Base-by-base conservation (phyloP, 2,888 invertebrate genomes). In the Erannis defoliaria region DNA sequence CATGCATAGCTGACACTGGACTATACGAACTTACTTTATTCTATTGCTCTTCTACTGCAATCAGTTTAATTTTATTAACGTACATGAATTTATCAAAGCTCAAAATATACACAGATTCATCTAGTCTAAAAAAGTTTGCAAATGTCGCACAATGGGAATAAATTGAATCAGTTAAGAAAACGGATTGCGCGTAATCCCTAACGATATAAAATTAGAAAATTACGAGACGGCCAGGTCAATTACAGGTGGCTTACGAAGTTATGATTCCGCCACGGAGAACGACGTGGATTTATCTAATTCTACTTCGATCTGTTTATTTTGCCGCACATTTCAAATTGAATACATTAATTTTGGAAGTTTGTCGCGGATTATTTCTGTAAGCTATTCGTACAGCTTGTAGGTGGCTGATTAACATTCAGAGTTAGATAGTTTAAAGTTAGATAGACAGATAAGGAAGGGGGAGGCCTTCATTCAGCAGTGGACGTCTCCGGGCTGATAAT, bases 161-260 rank as follows among this genome's bases (percentile, higher is more conserved):
- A 81, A 81, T 74, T 68, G 61, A 70, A 66, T 69, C 67, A 72
- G 69, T 77, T 72, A 69, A 61, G 62, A 64, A 73, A 76, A 69
- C 54, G 29, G 58, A 63, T 68, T 35, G 64, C 56, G 50, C 58
- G 62, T 70, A 71, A 70, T 69, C 68, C 71, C 71, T 58, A 66
- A 59, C 59, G 62, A 71, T 63, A 65, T 72, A 72, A 77, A 82
- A 84, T 84, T 81, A 77, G 73, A 80, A 81, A 81, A 80, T 78
- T 78, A 77, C 71, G 67, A 74, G 75, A 70, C 75, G 75, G 77
- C 74, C 77, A 76, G 76, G 75, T 74, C 82, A 86, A 87, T 88
- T 88, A 87, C 82, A 83, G 81, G 76, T 81, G 81, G 84, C 81
- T 89, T 85, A 80, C 67, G 75, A 86, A 89, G 85, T 89, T 89